Evolutionary conservation across 2,888 invertebrate genomes (phyloP).

Genomic region (Limenitis camilla): DNA sequence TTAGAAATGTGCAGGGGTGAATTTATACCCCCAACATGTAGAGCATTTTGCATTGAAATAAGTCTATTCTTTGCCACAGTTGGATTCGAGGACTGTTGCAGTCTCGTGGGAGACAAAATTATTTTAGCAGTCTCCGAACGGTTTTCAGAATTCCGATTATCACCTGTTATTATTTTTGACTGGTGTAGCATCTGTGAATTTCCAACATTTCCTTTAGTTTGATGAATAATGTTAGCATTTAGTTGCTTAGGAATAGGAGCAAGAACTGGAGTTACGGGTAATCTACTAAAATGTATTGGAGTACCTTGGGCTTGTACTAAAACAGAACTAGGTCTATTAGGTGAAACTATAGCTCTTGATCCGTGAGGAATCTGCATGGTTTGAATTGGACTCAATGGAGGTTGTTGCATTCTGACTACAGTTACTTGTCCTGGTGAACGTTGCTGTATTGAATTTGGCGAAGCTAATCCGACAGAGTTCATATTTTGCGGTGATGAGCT

Average conservation of each 20-base stretch:
- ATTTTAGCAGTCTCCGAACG: slow-evolving; percentile 54
- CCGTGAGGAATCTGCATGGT: slow-evolving; percentile 57
- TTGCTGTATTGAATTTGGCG: slow-evolving; percentile 57
- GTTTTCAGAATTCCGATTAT: slow-evolving; percentile 49
- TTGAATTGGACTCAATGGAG: slow-evolving; percentile 63
- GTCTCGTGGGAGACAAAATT: slow-evolving; percentile 54
- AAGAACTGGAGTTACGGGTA: slow-evolving; percentile 75
- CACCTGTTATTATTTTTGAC: slow-evolving; percentile 54
- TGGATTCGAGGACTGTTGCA: slow-evolving; percentile 52
- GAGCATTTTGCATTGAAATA: slow-evolving; percentile 60
- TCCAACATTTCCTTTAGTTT: slow-evolving; percentile 47
- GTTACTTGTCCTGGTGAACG: slow-evolving; percentile 67
- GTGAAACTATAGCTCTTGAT: slow-evolving; percentile 59
- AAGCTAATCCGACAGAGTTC: slow-evolving; percentile 48
- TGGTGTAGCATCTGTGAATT: slow-evolving; percentile 45
- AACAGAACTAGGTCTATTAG: slow-evolving; percentile 62
- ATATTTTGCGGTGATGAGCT: slow-evolving; percentile 54
- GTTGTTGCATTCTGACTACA: slow-evolving; percentile 70
- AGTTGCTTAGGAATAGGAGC: slow-evolving; percentile 74
- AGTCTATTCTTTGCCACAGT: slow-evolving; percentile 66
- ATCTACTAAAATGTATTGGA: slow-evolving; percentile 67
- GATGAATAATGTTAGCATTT: slow-evolving; percentile 61
- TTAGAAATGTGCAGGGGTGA: slow-evolving; percentile 49
- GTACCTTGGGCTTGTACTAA: slow-evolving; percentile 64
- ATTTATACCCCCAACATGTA: slow-evolving; percentile 52